Evolutionary conservation across 2,113 vertebrate genomes (phyloP).

Genomic region (Pithys albifrons): DNA sequence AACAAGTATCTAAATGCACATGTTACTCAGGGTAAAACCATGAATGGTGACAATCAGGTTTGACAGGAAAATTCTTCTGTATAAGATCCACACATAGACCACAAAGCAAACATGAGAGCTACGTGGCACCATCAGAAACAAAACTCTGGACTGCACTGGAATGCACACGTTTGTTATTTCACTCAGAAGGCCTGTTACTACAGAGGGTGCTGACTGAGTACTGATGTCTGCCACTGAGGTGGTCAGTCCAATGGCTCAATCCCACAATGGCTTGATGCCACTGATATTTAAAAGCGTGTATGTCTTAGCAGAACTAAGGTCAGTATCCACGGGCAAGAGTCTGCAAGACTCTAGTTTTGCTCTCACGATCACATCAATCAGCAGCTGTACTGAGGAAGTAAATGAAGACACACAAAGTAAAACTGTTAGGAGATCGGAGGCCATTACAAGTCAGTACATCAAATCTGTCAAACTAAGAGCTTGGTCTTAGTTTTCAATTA

Average conservation of each 20-base stretch:
- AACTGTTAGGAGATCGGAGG: background rate
- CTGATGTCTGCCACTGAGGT: background rate
- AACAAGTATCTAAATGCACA: slow-evolving; percentile 25
- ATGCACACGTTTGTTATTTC: background rate
- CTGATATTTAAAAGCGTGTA: background rate
- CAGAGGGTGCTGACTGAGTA: background rate
- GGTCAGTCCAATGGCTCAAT: background rate
- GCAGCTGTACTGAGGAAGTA: background rate
- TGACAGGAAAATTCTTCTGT: background rate
- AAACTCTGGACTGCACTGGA: background rate
- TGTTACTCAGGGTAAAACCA: slow-evolving; percentile 21
- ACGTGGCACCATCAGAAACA: background rate
- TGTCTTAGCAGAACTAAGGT: background rate
- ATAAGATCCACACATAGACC: background rate
- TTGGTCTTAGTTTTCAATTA: background rate
- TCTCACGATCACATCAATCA: background rate
- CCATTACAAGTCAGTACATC: background rate
- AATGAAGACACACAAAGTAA: background rate
- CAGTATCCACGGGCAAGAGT: background rate
- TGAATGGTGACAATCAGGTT: background rate
- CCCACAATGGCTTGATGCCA: background rate
- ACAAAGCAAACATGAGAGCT: slow-evolving; percentile 1
- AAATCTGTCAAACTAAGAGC: background rate
- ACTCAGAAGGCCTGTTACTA: background rate
- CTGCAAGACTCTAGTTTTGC: background rate